Evolutionary conservation across 2,113 vertebrate species (phyloP).

Genomic region (Burhinus bistriatus): DNA sequence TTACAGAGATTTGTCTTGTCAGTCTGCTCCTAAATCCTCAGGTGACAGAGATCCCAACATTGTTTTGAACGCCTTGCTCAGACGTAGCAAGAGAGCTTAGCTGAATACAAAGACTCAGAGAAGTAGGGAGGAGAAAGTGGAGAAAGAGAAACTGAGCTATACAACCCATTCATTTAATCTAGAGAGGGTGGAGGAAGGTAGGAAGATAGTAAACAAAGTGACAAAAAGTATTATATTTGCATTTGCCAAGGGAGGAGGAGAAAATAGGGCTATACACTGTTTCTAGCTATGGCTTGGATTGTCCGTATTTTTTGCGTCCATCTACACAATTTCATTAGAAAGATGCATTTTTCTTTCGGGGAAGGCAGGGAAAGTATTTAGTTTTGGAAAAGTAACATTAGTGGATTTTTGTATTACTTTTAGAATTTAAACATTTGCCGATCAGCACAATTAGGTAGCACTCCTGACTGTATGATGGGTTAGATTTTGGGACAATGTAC

Average conservation of each 20-base stretch:
- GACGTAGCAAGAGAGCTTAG: not conserved
- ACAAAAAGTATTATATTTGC: not conserved
- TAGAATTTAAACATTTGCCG: not conserved
- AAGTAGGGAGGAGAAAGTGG: not conserved
- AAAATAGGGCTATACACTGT: not conserved
- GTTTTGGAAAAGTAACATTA: not conserved
- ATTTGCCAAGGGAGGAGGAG: not conserved
- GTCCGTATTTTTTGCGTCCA: not conserved
- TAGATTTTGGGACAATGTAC: not conserved
- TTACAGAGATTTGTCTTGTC: not conserved
- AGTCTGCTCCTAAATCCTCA: not conserved
- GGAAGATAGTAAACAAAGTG: not conserved
- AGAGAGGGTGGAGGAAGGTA: not conserved
- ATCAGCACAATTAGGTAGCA: not conserved
- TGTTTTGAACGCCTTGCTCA: not conserved
- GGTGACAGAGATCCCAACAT: not conserved
- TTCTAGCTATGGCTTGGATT: not conserved
- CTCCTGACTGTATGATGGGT: not conserved
- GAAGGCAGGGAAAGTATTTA: not conserved
- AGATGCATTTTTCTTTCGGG: not conserved
- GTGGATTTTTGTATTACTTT: not conserved
- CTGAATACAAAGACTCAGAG: not conserved
- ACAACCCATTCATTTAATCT: not conserved
- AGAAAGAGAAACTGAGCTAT: not conserved
- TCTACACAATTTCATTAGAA: not conserved